Conservation (phyloP, 2,113 vertebrate species). For the Cricetomys ansorgei region DNA sequence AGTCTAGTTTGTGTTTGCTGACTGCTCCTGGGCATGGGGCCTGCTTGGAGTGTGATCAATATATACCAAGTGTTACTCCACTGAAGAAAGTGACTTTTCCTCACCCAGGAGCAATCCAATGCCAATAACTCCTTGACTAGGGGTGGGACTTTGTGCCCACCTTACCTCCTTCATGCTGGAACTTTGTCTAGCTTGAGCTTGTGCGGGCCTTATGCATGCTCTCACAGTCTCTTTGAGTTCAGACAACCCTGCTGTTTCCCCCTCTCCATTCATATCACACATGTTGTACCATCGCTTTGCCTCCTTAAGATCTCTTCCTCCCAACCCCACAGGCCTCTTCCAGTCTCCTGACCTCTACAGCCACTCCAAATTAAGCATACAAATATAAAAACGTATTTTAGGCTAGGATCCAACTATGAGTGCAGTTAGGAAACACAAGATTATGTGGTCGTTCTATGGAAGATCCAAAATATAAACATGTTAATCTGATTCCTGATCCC, state of each 20-base stretch:
- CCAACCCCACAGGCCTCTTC: not conserved
- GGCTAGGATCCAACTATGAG: not conserved
- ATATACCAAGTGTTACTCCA: not conserved
- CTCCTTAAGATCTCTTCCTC: not conserved
- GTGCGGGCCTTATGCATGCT: not conserved
- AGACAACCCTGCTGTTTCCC: too few species aligned
- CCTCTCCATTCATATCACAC: not conserved
- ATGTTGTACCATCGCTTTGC: not conserved
- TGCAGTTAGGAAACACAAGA: not conserved
- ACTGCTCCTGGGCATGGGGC: not conserved
- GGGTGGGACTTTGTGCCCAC: too few species aligned
- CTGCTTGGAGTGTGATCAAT: not conserved
- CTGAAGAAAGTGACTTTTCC: not conserved
- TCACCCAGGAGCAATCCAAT: not conserved
- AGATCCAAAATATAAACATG: not conserved
- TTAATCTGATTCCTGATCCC: not conserved
- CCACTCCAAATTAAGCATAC: not conserved
- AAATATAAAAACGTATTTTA: not conserved
- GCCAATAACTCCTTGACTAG: not conserved
- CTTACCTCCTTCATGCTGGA: not conserved
- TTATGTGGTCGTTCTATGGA: not conserved
- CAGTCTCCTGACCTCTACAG: not conserved
- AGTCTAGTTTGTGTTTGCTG: not conserved
- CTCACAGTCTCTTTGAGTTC: not conserved
- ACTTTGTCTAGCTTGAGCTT: not conserved